Evolutionary conservation across 2,888 invertebrate species (phyloP), one percentile per base, ranked within the genome.

Genomic region (Nomada fabriciana): DNA sequence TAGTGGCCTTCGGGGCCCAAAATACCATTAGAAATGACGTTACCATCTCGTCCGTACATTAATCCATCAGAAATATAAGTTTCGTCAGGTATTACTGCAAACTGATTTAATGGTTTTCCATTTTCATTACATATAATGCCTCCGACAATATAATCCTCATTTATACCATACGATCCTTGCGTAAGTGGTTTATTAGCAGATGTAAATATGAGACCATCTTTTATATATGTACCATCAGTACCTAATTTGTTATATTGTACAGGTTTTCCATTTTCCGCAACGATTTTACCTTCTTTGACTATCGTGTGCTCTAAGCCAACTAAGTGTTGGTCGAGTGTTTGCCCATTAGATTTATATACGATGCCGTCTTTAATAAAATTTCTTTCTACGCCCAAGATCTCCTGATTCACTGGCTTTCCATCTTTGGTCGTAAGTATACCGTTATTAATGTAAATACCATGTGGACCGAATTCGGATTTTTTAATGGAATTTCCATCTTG

Each of bases 391-490:
- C 92, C 91, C 2, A 20, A 15, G 13, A 29, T 20, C 25, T 72
- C 29, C 76, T 93, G 92, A 74, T 91, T 85, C 10, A 90, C 36
- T 2, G 88, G 88, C 64, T 93, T 93, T 2, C 91, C 91, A 61
- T 93, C 93, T 82, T 91, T 93, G 11, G 90, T 91, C 0, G 86
- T 90, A 7, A 93, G 69, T 18, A 91, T 15, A 2, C 93, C 93
- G 52, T 91, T 91, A 1, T 61, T 75, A 0, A 94, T 78, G 74
- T 93, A 90, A 20, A 88, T 71, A 4, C 91, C 92, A 4, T 92
- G 91, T 0, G 93, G 92, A 10, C 93, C 93, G 36, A 93, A 92
- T 43, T 94, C 93, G 0, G 87, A 88, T 63, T 94, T 94, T 67
- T 92, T 93, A 15, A 93, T 59, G 0, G 87, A 89, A 57, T 91